phyloP scores from a whole-genome alignment of 2,797 vertebrate species.

The Salarias fasciatus region DNA sequence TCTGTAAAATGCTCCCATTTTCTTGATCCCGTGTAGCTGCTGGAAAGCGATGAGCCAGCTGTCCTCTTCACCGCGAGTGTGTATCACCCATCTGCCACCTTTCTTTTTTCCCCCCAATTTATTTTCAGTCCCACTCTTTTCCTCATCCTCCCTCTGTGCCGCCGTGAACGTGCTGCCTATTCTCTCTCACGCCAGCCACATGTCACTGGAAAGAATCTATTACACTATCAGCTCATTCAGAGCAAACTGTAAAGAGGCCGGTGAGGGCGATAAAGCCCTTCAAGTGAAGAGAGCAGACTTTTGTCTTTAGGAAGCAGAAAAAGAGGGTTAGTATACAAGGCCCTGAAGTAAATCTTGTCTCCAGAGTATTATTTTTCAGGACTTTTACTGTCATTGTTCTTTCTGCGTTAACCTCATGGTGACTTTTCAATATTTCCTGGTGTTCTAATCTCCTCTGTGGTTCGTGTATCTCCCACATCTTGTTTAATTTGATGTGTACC shows the following conservation, averaged over 20 bases:
- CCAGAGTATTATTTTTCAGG: background rate
- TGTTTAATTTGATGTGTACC: too few relatives aligned
- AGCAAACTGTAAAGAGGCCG: conserved; percentile 62
- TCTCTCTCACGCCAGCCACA: conserved; percentile 59
- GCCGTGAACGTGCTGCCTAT: conserved; percentile 47
- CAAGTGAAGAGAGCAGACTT: conserved; percentile 40
- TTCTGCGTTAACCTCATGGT: background rate
- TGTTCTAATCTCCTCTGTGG: too few relatives aligned
- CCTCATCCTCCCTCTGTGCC: conserved; percentile 25
- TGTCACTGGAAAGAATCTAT: conserved; percentile 71
- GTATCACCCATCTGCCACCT: conserved; percentile 70
- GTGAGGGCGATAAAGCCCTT: conserved; percentile 44
- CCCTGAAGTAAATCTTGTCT: background rate
- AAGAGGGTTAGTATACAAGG: conserved; percentile 14
- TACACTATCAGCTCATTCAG: conserved; percentile 69
- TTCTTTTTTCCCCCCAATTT: conserved; percentile 13
- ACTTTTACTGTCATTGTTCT: background rate
- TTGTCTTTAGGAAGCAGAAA: background rate
- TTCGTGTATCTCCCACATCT: too few relatives aligned
- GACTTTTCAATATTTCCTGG: too few relatives aligned
- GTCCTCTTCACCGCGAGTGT: conserved; percentile 54
- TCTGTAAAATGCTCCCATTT: conserved; percentile 15
- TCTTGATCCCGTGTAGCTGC: conserved; percentile 30
- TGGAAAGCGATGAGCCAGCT: conserved; percentile 58
- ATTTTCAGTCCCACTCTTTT: background rate